These are phyloP conservation scores for Cryptocheilus praepositus DNA, from an alignment of 2,888 invertebrate species.

Conservation along the genomic window DNA sequence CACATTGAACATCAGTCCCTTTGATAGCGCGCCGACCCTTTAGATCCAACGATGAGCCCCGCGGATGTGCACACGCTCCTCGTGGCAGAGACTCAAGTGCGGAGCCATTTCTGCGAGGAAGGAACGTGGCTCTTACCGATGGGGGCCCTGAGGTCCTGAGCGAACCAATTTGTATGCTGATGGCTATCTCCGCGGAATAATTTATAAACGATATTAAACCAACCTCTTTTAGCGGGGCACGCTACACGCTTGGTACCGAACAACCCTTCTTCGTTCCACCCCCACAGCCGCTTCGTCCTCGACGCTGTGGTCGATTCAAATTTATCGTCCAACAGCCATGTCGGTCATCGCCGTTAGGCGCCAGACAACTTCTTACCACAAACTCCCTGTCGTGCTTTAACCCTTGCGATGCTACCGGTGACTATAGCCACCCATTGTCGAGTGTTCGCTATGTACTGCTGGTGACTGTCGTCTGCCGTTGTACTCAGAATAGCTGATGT, in stretches of 20 bases:
- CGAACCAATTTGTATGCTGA: slow-evolving; percentile 66
- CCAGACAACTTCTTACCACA: slow-evolving; percentile 29
- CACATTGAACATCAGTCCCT: too few relatives aligned
- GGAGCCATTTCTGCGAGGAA: slow-evolving; percentile 40
- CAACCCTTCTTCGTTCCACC: slow-evolving; percentile 31
- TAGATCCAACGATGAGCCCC: too few relatives aligned
- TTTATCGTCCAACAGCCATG: slow-evolving; percentile 44
- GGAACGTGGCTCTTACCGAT: slow-evolving; percentile 29
- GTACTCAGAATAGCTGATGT: too few relatives aligned
- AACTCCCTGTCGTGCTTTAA: too few relatives aligned
- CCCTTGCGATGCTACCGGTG: too few relatives aligned
- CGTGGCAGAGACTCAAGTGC: slow-evolving; percentile 26
- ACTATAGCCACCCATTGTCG: too few relatives aligned
- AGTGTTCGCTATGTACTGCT: too few relatives aligned
- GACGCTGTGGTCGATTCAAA: slow-evolving; percentile 31
- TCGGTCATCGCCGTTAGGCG: slow-evolving; percentile 37
- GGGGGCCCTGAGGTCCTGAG: slow-evolving; percentile 41
- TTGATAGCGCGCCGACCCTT: too few relatives aligned
- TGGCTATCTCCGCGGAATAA: slow-evolving; percentile 64
- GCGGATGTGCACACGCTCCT: not conserved
- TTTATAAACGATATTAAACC: slow-evolving; percentile 66
- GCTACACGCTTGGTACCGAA: slow-evolving; percentile 51
- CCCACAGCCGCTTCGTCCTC: not conserved
- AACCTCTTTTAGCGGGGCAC: slow-evolving; percentile 54
- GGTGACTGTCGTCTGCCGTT: too few relatives aligned